Percentiles rank a stretch among this genome's conserved stretches.
phyloP scores from a whole-genome alignment of 2,888 invertebrate species.

The Platerodrilus igneus region DNA sequence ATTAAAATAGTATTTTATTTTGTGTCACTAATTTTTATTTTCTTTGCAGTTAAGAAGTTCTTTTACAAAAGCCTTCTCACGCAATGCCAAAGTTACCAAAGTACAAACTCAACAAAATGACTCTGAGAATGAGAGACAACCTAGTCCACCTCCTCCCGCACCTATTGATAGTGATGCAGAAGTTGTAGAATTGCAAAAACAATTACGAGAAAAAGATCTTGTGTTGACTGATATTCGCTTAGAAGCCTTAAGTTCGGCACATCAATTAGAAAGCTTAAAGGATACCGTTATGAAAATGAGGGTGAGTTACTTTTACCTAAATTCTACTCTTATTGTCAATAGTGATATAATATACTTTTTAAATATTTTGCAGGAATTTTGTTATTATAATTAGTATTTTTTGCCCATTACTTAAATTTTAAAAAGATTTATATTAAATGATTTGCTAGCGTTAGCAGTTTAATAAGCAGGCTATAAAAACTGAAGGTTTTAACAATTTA shows the following conservation, averaged over 20 bases:
- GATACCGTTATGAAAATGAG: constrained; percentile 97
- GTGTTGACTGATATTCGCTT: constrained; percentile 93
- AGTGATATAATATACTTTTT: constrained; percentile 1
- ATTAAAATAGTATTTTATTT: constrained; percentile 1
- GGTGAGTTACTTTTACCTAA: constrained; percentile 54
- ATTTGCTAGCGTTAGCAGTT: too few species aligned
- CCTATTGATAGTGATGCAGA: constrained; percentile 51
- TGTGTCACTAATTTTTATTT: constrained; percentile 2
- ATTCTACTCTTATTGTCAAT: constrained; percentile 26
- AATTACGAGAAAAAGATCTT: constrained; percentile 92
- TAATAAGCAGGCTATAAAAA: too few species aligned
- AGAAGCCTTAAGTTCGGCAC: constrained; percentile 94
- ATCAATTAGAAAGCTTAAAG: constrained; percentile 92
- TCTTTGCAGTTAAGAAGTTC: constrained; percentile 79
- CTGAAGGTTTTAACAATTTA: too few species aligned
- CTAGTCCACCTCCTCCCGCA: constrained; percentile 36
- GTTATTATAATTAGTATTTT: not conserved
- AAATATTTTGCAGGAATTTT: not conserved
- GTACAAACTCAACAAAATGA: constrained; percentile 46
- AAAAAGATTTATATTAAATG: not conserved
- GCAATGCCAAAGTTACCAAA: constrained; percentile 74
- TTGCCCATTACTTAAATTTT: not conserved
- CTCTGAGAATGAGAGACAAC: constrained; percentile 51
- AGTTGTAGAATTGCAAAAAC: constrained; percentile 83
- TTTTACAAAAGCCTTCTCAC: constrained; percentile 94